Base-by-base conservation (phyloP, 2,797 vertebrate species). In the Enteromius fasciolatus region DNA sequence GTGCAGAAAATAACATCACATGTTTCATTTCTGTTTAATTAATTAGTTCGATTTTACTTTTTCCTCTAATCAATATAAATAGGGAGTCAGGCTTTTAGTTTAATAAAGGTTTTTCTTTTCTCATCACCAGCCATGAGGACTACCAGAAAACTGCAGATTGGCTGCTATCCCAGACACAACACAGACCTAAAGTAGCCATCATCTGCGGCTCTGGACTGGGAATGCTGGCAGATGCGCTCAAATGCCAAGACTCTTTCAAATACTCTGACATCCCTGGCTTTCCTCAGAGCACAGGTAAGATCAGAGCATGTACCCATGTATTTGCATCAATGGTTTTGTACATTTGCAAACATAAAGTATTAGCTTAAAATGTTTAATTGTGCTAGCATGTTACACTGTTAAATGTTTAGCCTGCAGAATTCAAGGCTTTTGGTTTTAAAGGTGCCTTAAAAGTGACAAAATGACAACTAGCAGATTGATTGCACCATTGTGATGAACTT, bases 161-260 rank as follows among this genome's bases (percentile, higher is more conserved):
- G 96, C 78, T 96, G 73, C 87, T 91, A 84, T 89, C 93, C 25
- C 92, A 91, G n/a, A 95, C 94, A 0, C 92, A 89, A 74, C 93
- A 94, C 80, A 93, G 94, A n/a, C 95, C 95, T 50, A 92, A 92
- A 69, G 92, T 96, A 77, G 95, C 94, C 6, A 95, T 96, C 78
- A 94, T 96, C 90, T 96, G 95, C 6, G 95, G 96, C 1, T 94
- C 95, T 0, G 95, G 96, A 33, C 89, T 96, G 84, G 95, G 96
- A 18, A 86, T 92, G 88, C 93, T 96, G 3, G 95, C 94, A 0
- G 94, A 96, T 50, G 87, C 90, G 2, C 88, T 96, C 15, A 91
- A 92, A 64, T 88, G 90, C 86, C 94, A 93, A 82, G 92, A 95
- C 25, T 88, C 90, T 20, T 96, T 96, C 66, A 82, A 87, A 25